Base-by-base conservation (phyloP, 1,140 invertebrate genomes). In the Pentalonia nigronervosa region DNA sequence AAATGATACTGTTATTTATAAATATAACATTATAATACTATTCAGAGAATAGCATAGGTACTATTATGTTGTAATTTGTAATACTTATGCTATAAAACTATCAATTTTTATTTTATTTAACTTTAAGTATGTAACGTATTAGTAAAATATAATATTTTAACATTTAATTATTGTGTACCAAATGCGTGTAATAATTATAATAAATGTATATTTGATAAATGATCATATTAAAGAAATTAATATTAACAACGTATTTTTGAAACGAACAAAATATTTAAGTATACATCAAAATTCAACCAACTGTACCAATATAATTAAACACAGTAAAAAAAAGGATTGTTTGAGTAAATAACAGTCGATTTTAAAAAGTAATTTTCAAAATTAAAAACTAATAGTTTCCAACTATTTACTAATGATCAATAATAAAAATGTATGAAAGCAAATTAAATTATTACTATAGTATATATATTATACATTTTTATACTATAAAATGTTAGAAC, bases 91-190 rank as follows among this genome's bases (percentile, higher is more conserved):
- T 30, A 76, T n/a, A 34, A 11, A 53, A 76, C 60, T 76, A 67
- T 67, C 14, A 76, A n/a, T n/a, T n/a, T 17, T 25, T 14, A 17
- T n/a, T 67, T n/a, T 67, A 67, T 76, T n/a, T n/a, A 11, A 14
- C 60, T 34, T 76, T 14, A n/a, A n/a, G 30, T 76, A 34, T 76
- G 30, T 76, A n/a, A 76, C 30, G 7, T 76, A 76, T 76, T 76
- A 76, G 30, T n/a, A 67, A 67, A 67, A 67, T n/a, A 76, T 76
- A 76, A 20, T 76, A 76, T 76, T 76, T n/a, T 76, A 76, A 76
- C 60, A 76, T 34, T 76, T 76, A 76, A 76, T n/a, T 76, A 34
- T 34, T 76, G n/a, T 76, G 30, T n/a, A n/a, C 17, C n/a, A 76
- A 76, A 76, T 76, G 2, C n/a, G 60, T 34, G 60, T 76, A 14